Base-by-base conservation (phyloP, 2,797 vertebrate species). In the Limosa lapponica region DNA sequence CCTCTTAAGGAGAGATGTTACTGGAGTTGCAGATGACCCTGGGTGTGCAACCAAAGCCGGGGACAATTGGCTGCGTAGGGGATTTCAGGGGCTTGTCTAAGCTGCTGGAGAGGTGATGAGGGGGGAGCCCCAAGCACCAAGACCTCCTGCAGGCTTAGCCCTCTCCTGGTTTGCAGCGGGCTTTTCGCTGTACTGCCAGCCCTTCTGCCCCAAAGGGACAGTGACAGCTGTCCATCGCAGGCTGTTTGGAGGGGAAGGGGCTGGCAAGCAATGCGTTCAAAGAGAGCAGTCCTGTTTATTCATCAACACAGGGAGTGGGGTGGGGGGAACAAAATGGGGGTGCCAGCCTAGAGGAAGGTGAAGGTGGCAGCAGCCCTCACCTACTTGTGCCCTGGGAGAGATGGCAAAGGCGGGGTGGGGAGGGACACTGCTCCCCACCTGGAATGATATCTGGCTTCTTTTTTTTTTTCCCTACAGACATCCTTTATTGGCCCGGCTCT, bases 261-360 rank as follows among this genome's bases (percentile, higher is more conserved):
- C 37, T 80, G 55, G 25, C 55, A 70, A 39, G 20, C 15, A 48
- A 3, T 3, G 10, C 2, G 1, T 70, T 66, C 24, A 36, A 52
- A 70, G 39, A 62, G 28, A 55, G 61, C 52, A 57, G 34, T 52
- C 52, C 49, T 65, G 8, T 48, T 75, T 32, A n/a, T 72, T 6
- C 54, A 17, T 34, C 37, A 75, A 17, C 37, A 66, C 11, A 8
- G 41, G 3, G 18, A 58, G 20, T 3, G 37, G 43, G 14, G 2
- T 10, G 6, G 6, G 0, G 41, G 3, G 48, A 49, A 52, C 37
- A 74, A 59, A 64, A 59, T 2, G 2, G 10, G 18, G 6, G 4
- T 73, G 16, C n/a, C 70, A 75, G 34, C n/a, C 51, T 43, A 28
- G 20, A 65, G 64, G 10, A 34, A 11, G 8, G 27, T 24, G 37